Conservation (phyloP, 2,797 vertebrate species). For the Chaenodraco wilsoni region DNA sequence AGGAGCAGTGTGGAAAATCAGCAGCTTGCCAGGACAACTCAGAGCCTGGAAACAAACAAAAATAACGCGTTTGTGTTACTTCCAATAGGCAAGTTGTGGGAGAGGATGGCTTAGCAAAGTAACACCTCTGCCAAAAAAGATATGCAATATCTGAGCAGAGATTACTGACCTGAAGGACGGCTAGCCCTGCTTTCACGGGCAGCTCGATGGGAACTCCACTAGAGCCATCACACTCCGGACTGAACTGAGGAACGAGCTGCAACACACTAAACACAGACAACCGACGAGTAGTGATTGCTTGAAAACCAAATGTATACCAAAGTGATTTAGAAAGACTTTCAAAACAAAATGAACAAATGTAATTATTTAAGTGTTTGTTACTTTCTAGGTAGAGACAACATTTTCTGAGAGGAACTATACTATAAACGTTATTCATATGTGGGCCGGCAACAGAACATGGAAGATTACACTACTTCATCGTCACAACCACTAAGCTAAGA, state of each 20-base stretch:
- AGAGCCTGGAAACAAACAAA: slow-evolving; percentile 63
- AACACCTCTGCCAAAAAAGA: neutral
- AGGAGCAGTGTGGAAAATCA: slow-evolving; percentile 83
- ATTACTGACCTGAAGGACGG: slow-evolving; percentile 78
- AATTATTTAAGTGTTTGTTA: neutral
- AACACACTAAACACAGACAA: slow-evolving; percentile 75
- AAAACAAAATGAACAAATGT: neutral
- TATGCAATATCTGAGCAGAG: neutral
- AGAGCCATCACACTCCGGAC: slow-evolving; percentile 57
- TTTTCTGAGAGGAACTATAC: neutral
- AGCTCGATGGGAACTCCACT: slow-evolving; percentile 70
- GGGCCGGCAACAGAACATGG: neutral
- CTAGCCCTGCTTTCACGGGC: slow-evolving; percentile 77
- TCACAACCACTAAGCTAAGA: too few relatives aligned
- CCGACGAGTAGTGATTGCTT: slow-evolving; percentile 2
- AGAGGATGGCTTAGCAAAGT: neutral
- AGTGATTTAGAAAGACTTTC: neutral
- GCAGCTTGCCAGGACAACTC: slow-evolving; percentile 81
- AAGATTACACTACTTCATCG: too few relatives aligned
- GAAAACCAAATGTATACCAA: neutral
- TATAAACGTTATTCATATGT: neutral
- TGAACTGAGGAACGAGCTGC: slow-evolving; percentile 77
- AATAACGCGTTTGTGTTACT: neutral
- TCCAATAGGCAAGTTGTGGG: neutral
- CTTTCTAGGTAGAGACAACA: neutral